Evolutionary conservation across 2,113 vertebrate species (phyloP), one percentile per base, ranked within the genome.

Genomic region (Notechis scutatus): DNA sequence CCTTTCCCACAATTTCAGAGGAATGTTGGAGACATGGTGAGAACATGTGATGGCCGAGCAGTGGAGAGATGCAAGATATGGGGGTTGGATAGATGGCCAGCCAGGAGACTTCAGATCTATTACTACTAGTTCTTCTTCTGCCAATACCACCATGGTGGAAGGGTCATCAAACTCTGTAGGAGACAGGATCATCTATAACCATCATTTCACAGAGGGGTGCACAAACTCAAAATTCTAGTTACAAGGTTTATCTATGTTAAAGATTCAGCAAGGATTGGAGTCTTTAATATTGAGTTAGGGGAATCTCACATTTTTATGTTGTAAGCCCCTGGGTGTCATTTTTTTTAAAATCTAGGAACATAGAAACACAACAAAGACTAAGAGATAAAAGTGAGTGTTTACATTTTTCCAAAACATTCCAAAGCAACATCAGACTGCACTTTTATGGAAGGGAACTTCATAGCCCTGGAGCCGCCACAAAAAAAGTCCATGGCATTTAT

Each of bases 41-140:
- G 99, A 99, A 95, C 99, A 99, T 91, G 99, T 99, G 96, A 99
- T 99, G 94, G 99, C 99, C 0, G 99, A 99, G 94, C 99, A 99
- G 97, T 99, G 99, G 29, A 99, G 98, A 14, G 99, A 99, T 21
- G 98, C 98, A 97, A 99, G 97, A 97, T 99, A 99, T 0, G 99
- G 99, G 0, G 98, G 98, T 95, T 99, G 99, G 59, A 99, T 98
- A 3, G 98, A 98, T 0, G 98, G 99, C 99, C 99, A 99, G 91
- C 98, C 98, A 0, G 98, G 96, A 0, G 98, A 97, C 97, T 97
- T 97, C 93, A 99, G 95, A 97, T 99, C 99, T 9, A 99, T 98
- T 88, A 99, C 99, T 47, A 99, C 98, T 88, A 99, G 97, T 94
- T 99, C 99, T 96, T 99, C 99, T 94, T 99, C 99, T 1, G 98